Evolutionary conservation across 2,113 vertebrate genomes (phyloP).

Genomic region (Tylochromis polylepis): DNA sequence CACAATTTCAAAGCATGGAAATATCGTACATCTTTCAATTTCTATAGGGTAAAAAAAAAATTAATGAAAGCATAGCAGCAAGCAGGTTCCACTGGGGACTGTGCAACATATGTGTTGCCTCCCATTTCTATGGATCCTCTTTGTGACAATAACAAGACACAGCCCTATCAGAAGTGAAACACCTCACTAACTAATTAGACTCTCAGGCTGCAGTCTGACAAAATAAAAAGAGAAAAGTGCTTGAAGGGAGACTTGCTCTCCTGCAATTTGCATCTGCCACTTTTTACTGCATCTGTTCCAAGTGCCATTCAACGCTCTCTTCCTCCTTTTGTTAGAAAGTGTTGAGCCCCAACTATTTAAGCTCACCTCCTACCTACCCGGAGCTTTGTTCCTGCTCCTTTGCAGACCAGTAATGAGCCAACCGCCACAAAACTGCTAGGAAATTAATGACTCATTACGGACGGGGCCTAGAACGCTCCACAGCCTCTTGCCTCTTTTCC

Average conservation of each 20-base stretch:
- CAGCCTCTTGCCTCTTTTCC: constrained; percentile 65
- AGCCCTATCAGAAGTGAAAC: constrained; percentile 68
- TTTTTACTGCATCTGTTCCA: constrained; percentile 79
- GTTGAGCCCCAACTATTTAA: constrained; percentile 93
- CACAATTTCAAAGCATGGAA: background rate
- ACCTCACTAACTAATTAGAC: constrained; percentile 72
- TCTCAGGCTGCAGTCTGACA: constrained; percentile 67
- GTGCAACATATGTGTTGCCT: constrained; percentile 54
- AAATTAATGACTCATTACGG: constrained; percentile 99
- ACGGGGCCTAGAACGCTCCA: constrained; percentile 85
- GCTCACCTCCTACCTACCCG: constrained; percentile 95
- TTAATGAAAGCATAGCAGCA: constrained; percentile 31
- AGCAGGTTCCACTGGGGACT: constrained; percentile 48
- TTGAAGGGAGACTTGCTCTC: constrained; percentile 69
- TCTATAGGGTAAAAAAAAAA: constrained; percentile 36
- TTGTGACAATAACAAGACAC: constrained; percentile 62
- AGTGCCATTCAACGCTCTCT: constrained; percentile 76
- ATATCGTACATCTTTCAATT: constrained; percentile 5
- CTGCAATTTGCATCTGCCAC: constrained; percentile 78
- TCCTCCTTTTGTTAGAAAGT: constrained; percentile 72
- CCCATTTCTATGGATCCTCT: constrained; percentile 39
- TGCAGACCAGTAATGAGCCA: constrained; percentile 96
- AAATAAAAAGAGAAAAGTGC: constrained; percentile 65
- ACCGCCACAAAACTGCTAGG: constrained; percentile 92
- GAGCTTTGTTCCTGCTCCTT: constrained; percentile 88